Conservation (phyloP, 2,888 invertebrate genomes). For the Hypomecis atomaria region DNA sequence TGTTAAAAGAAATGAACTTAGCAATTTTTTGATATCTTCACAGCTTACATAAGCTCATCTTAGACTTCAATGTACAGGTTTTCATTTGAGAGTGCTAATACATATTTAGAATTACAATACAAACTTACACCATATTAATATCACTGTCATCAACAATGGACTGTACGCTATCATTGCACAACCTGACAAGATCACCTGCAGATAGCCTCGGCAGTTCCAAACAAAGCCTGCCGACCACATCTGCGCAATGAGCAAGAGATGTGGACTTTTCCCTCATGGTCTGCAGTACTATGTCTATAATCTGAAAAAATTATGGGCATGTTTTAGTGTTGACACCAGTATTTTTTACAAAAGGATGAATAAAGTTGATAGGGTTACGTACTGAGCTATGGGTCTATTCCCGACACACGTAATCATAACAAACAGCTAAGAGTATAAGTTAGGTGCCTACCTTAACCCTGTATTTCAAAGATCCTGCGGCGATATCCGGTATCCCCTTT, state of each 20-base stretch:
- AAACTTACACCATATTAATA: slow-evolving; percentile 75
- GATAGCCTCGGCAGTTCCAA: slow-evolving; percentile 66
- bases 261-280: slow-evolving; percentile 67
- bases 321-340: too few species aligned
- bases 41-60: too few species aligned
- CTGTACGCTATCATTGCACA: slow-evolving; percentile 74
- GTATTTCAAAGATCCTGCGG: slow-evolving; percentile 44
- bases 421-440: too few species aligned
- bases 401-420: too few species aligned
- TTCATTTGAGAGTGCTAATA: too few species aligned
- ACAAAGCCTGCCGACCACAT: slow-evolving; percentile 67
- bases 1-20: too few species aligned
- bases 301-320: slow-evolving; percentile 47
- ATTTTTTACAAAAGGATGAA: too few species aligned
- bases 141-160: slow-evolving; percentile 74
- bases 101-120: too few species aligned
- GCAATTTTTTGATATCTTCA: too few species aligned
- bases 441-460: slow-evolving; percentile 62
- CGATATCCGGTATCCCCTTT: slow-evolving; percentile 64
- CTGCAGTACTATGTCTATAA: slow-evolving; percentile 63
- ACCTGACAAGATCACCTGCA: slow-evolving; percentile 60
- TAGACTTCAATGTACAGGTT: too few species aligned
- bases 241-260: slow-evolving; percentile 69
- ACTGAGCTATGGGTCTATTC: too few species aligned
- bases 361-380: too few species aligned